Evolutionary conservation across 2,797 vertebrate genomes (phyloP), one percentile per base, ranked within the genome.

Genomic region (Girardinus metallicus): DNA sequence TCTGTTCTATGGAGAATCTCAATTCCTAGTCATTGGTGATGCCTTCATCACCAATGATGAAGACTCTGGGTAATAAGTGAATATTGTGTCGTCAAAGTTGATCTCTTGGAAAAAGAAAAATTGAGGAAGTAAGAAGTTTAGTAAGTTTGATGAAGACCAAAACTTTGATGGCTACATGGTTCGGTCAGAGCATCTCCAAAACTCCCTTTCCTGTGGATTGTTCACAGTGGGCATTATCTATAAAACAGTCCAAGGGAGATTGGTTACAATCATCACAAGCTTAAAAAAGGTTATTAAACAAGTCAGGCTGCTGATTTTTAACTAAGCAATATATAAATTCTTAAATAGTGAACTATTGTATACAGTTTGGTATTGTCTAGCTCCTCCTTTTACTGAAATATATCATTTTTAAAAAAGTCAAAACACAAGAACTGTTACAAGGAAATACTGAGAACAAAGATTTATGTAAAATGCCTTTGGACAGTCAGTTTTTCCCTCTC

Each of bases 361-460:
- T 41, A 26, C 39, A 68, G 5, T 66, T 23, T 68, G 16, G 64
- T 11, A 23, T 68, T 21, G 64, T 23, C 21, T 12, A 11, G 39
- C 11, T 26, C 64, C 10, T 43, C 66, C 31, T 39, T 66, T 62
- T 21, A 39, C 34, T 39, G 18, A 23, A 66, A 66, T 66, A 66
- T 26, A 15, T 43, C 5, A 26, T 43, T 41, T 53, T 23, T 23
- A 1, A 44, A n/a, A 71, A 15, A 26, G 23, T 26, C 21, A 26
- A 41, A 68, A 73, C 26, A 31, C 1, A 18, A 34, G 43, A 34
- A 47, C 70, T 29, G n/a, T 46, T 7, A 31, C 41, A 18, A 92
- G 91, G 90, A 95, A 94, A 92, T 93, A 23, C 62, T 39, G 62
- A 66, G 18, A 11, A 15, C 12, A 29, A 29, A 44, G 68, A 6